Evolutionary conservation across 2,113 vertebrate genomes (phyloP), one percentile per base, ranked within the genome.

Genomic region (Silurus glanis): DNA sequence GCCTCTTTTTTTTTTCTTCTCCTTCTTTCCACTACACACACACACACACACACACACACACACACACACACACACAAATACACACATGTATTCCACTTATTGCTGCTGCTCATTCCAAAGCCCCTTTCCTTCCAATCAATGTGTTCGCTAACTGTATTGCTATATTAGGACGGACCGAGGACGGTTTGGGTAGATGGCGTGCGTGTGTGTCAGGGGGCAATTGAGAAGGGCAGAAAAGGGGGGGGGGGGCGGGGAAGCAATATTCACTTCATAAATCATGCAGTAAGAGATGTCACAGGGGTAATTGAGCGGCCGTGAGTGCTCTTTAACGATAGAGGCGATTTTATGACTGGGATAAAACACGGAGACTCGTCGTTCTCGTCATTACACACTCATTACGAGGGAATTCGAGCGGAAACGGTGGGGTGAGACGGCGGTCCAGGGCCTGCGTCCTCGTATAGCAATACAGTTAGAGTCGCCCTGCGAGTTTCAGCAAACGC

Each of bases 221-320:
- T 88, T 87, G 91, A 87, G 23, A 51, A 62, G 58, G 59, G 80
- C 85, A 89, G 89, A 89, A 58, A 64, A 53, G 67, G 55, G 67
- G 80, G 76, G 56, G 49, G n/a, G 89, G 92, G 56, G 49, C 19
- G 89, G 92, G 90, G 62, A 94, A 91, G 91, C 92, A 94, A 95
- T 94, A 94, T 93, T 94, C 93, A 92, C 90, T 95, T 95, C 93
- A 95, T 95, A 95, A 95, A 95, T 95, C 95, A 95, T 94, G 93
- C 90, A 94, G 93, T 93, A 94, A 93, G 91, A 93, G 92, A 94
- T 94, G 94, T 95, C 94, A 94, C 56, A 83, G 91, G 93, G 92
- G 91, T 95, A 95, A 95, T 95, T 94, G 94, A 94, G 92, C 91
- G 94, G 93, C 94, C 94, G 91, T 92, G 91, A 93, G 92, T 93